Evolutionary conservation across 2,888 invertebrate species (phyloP).

Genomic region (Perizoma flavofasciatum): DNA sequence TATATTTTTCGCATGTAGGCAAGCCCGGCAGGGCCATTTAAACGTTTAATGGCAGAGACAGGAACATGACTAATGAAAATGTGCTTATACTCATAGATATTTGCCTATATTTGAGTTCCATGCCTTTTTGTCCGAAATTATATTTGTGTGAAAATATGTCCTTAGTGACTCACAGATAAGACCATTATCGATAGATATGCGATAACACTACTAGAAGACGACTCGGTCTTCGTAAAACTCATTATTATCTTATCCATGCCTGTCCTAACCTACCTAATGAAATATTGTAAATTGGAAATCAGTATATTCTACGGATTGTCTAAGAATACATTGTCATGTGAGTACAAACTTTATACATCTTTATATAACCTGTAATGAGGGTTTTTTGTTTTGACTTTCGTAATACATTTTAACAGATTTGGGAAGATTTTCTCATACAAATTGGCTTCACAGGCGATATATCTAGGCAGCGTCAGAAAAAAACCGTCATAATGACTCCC

Average conservation of each 20-base stretch:
- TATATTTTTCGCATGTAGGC: no score
- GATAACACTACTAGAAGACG: slow-evolving; percentile 8
- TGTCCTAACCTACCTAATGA: slow-evolving; percentile 6
- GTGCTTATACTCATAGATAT: no score
- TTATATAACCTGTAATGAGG: background rate
- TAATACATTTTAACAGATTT: no score
- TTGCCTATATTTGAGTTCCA: no score
- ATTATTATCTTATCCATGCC: slow-evolving; percentile 22
- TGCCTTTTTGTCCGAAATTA: background rate
- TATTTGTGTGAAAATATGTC: background rate
- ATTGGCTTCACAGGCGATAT: no score
- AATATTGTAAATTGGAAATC: slow-evolving; percentile 3
- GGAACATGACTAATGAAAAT: no score
- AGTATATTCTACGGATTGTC: slow-evolving; percentile 12
- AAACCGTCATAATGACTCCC: no score
- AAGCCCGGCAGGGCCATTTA: no score
- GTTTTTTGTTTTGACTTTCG: no score
- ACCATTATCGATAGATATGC: slow-evolving; percentile 13
- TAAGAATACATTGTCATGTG: slow-evolving; percentile 6
- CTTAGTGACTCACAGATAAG: slow-evolving; percentile 3
- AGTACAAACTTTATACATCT: slow-evolving; percentile 5
- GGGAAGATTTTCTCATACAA: no score
- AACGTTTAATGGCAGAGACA: no score
- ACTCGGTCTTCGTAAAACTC: slow-evolving; percentile 10
- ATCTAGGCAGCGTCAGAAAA: no score